Evolutionary conservation across 2,888 invertebrate genomes (phyloP), one percentile per base, ranked within the genome.

Genomic region (Erebia aethiops): DNA sequence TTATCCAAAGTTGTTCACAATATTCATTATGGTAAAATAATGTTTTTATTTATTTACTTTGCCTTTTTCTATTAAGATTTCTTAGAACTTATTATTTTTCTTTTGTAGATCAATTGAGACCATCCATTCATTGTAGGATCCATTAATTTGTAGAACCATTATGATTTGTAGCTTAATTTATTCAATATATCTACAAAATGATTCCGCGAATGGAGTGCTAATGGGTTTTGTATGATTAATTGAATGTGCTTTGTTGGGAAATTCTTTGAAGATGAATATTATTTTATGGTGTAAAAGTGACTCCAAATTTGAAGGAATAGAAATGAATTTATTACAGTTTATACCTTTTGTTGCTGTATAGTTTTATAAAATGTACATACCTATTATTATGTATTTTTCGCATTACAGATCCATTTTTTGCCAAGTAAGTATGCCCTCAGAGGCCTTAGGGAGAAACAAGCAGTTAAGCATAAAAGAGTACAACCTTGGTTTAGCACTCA

Each of bases 91-190:
- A 13, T 61, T 16, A 16, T 62, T 49, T 49, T 21, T 46, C 46
- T 26, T 69, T 60, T 71, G 71, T 69, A 69, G 71, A 71, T 35
- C 63, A 63, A 49, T 67, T 67, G 73, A 67, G 69, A 73, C 71
- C 69, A 67, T 71, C 35, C 35, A 35, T 35, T 35, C 35, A 35
- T 35, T 35, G 35, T 35, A 5, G 35, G 35, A 67, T 71, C 69
- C 71, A 71, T 71, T 73, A 69, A 46, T 18, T 62, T 62, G 62
- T 67, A 63, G 63, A 60, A 64, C 67, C 69, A 71, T 71, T 73
- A 71, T 66, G 67, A 69, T 69, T 60, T 54, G 68, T 64, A 64
- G 67, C 66, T 69, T 64, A 64, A 73, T 73, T 73, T 73, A 71
- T 73, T 69, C 66, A 63, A 49, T 62, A 62, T 49, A 49, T 62